Base-by-base conservation (phyloP, 2,888 invertebrate genomes). In the Carpatolechia fugitivella region DNA sequence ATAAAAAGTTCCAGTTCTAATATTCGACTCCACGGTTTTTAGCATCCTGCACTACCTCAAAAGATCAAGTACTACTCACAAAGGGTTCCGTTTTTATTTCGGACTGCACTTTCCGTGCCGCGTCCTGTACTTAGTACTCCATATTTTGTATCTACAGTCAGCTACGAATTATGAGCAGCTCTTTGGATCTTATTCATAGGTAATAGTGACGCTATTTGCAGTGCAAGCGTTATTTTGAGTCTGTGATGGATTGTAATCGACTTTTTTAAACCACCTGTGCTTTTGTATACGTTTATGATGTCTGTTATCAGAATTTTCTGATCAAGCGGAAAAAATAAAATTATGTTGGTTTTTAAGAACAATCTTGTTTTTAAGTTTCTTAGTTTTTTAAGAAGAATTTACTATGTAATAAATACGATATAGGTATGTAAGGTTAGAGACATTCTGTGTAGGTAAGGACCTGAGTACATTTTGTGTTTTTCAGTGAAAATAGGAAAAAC, bases 21-120 rank as follows among this genome's bases (percentile, higher is more conserved):
- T 14, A 48, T 18, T 31, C 72, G 33, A 54, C 78, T 81, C 82
- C 59, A 80, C 33, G 8, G 20, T 11, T 41, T 41, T 41, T 11
- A 58, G 57, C 53, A 31, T 41, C 18, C 14, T 65, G 61, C 70
- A 61, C 63, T 69, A 65, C 73, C 66, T 69, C 78, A 80, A 83
- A 85, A 85, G 84, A 85, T 84, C 85, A 84, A 85, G 85, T 84
- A 77, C 80, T 72, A 65, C 68, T 66, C 70, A 72, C 68, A 78
- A 75, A 77, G 70, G 74, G 76, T 72, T 67, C 67, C 78, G 74
- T 86, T 85, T 85, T 85, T 83, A 82, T 85, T 81, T 78, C 71
- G 67, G 73, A 78, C 69, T 77, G 74, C 76, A 78, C 79, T 80
- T 81, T 84, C 81, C 83, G 81, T 76, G 79, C 68, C 57, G 63